phyloP scores from a whole-genome alignment of 2,888 invertebrate genomes.

The Nomada flava region DNA sequence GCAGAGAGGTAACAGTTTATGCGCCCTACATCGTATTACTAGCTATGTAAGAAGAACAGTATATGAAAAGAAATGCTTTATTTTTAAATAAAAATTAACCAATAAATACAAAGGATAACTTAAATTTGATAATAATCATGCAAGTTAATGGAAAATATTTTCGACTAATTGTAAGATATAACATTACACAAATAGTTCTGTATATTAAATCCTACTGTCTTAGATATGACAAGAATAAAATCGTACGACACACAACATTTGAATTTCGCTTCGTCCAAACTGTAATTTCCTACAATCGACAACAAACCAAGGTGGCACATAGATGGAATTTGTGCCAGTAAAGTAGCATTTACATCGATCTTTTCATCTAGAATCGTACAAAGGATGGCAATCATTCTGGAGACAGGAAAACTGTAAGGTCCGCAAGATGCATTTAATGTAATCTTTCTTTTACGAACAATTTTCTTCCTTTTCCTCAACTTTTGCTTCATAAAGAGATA shows the following conservation, averaged over 20 bases:
- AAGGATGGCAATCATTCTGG: constrained; percentile 94
- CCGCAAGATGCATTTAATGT: constrained; percentile 86
- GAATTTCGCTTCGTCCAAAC: constrained; percentile 92
- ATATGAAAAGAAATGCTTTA: constrained; percentile 36
- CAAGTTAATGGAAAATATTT: neutral
- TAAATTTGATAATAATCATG: constrained; percentile 17
- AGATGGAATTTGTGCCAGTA: constrained; percentile 94
- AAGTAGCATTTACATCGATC: constrained; percentile 93
- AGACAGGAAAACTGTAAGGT: constrained; percentile 93
- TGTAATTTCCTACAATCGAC: constrained; percentile 89
- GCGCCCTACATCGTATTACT: neutral
- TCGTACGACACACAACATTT: constrained; percentile 94
- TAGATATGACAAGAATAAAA: constrained; percentile 91
- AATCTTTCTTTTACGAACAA: constrained; percentile 82
- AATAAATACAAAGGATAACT: constrained; percentile 45
- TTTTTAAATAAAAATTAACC: constrained; percentile 27
- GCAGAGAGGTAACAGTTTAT: neutral
- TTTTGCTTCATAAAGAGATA: constrained; percentile 93
- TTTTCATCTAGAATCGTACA: constrained; percentile 94
- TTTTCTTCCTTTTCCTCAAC: constrained; percentile 89
- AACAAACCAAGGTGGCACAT: constrained; percentile 93
- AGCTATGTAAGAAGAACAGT: neutral
- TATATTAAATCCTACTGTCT: constrained; percentile 91
- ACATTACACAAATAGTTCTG: constrained; percentile 92
- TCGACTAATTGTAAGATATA: constrained; percentile 78